Evolutionary conservation across 2,888 invertebrate species (phyloP).

Genomic region (Epicampocera succincta): DNA sequence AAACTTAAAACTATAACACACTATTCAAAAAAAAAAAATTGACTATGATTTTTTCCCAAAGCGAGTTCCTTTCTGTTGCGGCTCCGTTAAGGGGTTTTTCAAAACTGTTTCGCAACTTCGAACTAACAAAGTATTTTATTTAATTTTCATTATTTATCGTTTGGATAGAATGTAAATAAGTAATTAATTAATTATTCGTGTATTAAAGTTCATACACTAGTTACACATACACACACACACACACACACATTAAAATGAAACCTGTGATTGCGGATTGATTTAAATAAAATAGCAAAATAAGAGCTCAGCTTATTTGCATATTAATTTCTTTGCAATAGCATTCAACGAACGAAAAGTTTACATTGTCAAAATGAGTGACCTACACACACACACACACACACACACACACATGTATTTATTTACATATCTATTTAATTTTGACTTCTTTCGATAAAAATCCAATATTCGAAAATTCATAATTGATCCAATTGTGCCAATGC

Average conservation of each 20-base stretch:
- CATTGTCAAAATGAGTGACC: not conserved
- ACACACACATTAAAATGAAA: not conserved
- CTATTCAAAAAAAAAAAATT: not conserved
- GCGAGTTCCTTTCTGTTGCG: conserved; percentile 2
- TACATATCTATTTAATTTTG: too few relatives aligned
- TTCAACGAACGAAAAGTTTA: not conserved
- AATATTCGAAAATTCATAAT: too few relatives aligned
- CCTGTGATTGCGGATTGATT: conserved; percentile 12
- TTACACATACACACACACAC: too few relatives aligned
- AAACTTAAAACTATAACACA: conserved; percentile 46
- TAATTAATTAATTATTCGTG: conserved; percentile 42
- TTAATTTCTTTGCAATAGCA: not conserved
- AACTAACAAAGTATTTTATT: conserved; percentile 38
- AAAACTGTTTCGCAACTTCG: conserved; percentile 20
- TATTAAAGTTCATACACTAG: conserved; percentile 48
- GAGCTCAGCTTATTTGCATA: not conserved
- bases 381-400: too few relatives aligned
- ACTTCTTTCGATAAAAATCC: too few relatives aligned
- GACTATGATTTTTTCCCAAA: not conserved
- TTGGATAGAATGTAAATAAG: conserved; percentile 16
- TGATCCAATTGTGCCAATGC: too few relatives aligned
- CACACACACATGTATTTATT: too few relatives aligned
- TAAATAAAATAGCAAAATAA: not conserved
- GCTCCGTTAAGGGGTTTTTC: conserved; percentile 32
- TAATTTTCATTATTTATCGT: conserved; percentile 19